phyloP scores from a whole-genome alignment of 2,888 invertebrate genomes.

The Lymantria monacha region DNA sequence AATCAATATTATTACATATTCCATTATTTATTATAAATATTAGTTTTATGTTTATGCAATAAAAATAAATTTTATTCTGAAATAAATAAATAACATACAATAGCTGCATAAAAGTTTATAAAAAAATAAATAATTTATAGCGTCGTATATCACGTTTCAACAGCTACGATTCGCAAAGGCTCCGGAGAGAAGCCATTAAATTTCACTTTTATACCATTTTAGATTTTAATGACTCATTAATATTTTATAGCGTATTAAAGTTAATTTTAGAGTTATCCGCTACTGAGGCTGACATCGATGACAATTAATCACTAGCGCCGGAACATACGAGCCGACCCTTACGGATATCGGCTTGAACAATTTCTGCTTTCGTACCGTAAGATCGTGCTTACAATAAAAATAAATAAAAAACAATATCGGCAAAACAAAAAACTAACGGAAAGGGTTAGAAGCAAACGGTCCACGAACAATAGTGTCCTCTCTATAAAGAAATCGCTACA shows the following conservation, averaged over 20 bases:
- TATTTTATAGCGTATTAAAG: slow-evolving; percentile 76
- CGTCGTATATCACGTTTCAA: slow-evolving; percentile 64
- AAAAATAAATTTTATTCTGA: slow-evolving; percentile 33
- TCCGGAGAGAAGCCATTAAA: slow-evolving; percentile 68
- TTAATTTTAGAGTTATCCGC: slow-evolving; percentile 78
- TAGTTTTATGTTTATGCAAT: slow-evolving; percentile 10
- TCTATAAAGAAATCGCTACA: slow-evolving; percentile 64
- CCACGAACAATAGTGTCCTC: slow-evolving; percentile 66
- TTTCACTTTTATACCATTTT: slow-evolving; percentile 79
- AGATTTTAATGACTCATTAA: slow-evolving; percentile 79
- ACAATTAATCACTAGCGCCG: slow-evolving; percentile 54
- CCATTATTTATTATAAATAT: slow-evolving; percentile 14
- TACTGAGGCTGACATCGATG: slow-evolving; percentile 67
- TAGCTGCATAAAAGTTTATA: slow-evolving; percentile 48
- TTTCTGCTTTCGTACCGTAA: slow-evolving; percentile 21
- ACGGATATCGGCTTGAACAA: slow-evolving; percentile 16
- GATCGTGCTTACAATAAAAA: slow-evolving; percentile 45
- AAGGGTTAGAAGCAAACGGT: slow-evolving; percentile 74
- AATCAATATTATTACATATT: slow-evolving; percentile 31
- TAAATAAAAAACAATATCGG: slow-evolving; percentile 56
- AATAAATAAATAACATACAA: slow-evolving; percentile 37
- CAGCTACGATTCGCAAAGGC: slow-evolving; percentile 60
- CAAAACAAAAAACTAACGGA: slow-evolving; percentile 66
- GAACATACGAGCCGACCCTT: slow-evolving; percentile 24
- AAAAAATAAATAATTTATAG: slow-evolving; percentile 71